A percentile compares a stretch with the other conserved stretches of the same genome.
These are phyloP conservation scores for Rhinogobius similis DNA, from an alignment of 2,113 vertebrate species.

Conservation along the genomic window DNA sequence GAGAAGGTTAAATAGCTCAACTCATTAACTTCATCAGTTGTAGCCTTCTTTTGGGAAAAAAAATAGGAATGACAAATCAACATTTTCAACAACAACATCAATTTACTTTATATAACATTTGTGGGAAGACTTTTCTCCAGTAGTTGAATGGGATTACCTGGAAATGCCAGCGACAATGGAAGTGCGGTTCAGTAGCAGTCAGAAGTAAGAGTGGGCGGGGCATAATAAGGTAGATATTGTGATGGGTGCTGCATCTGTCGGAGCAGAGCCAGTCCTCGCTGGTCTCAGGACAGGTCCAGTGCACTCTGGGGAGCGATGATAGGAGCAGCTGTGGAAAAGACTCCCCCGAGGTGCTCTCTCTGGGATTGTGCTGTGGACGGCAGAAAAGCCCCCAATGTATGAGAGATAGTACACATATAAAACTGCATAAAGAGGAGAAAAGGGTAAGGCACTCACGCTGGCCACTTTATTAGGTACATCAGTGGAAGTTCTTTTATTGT, in stretches of 20 bases:
- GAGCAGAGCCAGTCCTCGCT: constrained; percentile 26
- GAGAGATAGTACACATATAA: background rate
- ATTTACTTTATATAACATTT: too few relatives aligned
- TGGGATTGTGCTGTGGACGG: constrained; percentile 55
- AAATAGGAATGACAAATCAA: too few relatives aligned
- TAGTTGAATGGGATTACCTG: too few relatives aligned
- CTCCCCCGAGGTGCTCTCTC: constrained; percentile 53
- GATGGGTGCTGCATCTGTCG: constrained; percentile 20
- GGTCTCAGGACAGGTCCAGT: constrained; percentile 38
- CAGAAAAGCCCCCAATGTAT: constrained; percentile 47
- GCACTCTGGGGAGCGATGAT: constrained; percentile 51
- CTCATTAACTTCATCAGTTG: too few relatives aligned
- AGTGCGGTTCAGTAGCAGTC: too few relatives aligned
- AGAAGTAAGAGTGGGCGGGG: too few relatives aligned
- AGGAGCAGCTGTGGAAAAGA: constrained; percentile 46
- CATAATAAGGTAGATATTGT: background rate
- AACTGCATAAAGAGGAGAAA: constrained; percentile 18
- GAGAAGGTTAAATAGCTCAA: too few relatives aligned
- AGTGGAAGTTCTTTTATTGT: background rate
- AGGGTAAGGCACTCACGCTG: constrained; percentile 34
- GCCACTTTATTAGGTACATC: constrained; percentile 1
- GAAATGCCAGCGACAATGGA: too few relatives aligned
- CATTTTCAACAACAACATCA: too few relatives aligned
- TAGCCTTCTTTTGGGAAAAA: too few relatives aligned
- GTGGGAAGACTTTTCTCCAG: too few relatives aligned